These are phyloP conservation scores for Phalera bucephala DNA, from an alignment of 2,888 invertebrate genomes.

Conservation along the genomic window DNA sequence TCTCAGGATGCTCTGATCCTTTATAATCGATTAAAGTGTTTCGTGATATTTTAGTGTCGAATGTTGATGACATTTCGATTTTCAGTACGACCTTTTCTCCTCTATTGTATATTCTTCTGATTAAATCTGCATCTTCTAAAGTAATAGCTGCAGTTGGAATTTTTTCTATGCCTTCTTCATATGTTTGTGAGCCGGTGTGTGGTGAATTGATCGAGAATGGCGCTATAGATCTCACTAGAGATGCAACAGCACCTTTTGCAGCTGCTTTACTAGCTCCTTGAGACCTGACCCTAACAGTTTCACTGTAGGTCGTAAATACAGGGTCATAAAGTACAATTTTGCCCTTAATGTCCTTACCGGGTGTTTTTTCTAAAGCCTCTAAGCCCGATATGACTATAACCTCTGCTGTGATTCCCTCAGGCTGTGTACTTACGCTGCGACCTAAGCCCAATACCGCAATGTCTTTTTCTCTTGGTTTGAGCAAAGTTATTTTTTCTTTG, in stretches of 20 bases:
- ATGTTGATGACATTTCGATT: conserved; percentile 86
- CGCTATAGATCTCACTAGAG: conserved; percentile 88
- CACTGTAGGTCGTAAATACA: conserved; percentile 85
- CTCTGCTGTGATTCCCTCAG: conserved; percentile 88
- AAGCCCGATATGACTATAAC: conserved; percentile 89
- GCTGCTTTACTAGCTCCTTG: conserved; percentile 87
- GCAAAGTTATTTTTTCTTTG: conserved; percentile 85
- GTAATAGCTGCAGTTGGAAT: conserved; percentile 91
- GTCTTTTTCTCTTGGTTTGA: conserved; percentile 84
- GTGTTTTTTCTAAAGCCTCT: conserved; percentile 81
- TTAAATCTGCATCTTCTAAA: conserved; percentile 89
- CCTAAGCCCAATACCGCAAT: conserved; percentile 88
- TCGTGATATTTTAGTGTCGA: conserved; percentile 84
- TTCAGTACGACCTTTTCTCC: conserved; percentile 75
- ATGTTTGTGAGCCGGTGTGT: conserved; percentile 89
- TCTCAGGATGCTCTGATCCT: conserved; percentile 70
- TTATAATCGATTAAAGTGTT: conserved; percentile 88
- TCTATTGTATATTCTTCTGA: conserved; percentile 84
- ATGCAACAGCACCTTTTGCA: conserved; percentile 88
- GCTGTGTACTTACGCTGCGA: conserved; percentile 86
- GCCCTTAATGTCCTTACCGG: conserved; percentile 77
- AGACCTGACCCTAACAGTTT: conserved; percentile 85
- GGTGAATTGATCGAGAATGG: conserved; percentile 90
- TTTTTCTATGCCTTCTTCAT: conserved; percentile 80
- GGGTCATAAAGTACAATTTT: conserved; percentile 92